Evolutionary conservation across 2,888 invertebrate genomes (phyloP), one percentile per base, ranked within the genome.

Genomic region (Apeira syringaria): DNA sequence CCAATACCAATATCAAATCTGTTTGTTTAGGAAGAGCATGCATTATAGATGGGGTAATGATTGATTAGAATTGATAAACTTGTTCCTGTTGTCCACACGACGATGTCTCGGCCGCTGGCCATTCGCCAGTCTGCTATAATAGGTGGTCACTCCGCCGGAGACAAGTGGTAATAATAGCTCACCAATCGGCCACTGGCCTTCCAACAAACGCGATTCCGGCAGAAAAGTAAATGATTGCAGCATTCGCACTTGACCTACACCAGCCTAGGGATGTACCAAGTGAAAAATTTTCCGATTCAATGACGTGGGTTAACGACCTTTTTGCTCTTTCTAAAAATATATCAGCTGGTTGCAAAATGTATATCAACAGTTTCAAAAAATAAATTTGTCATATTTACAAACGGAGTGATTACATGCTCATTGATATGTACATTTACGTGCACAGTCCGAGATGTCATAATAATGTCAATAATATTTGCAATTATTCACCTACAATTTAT

Each of bases 101-200:
- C 64, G 68, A 62, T 64, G 61, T 62, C 85, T 87, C 82, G 81
- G 64, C 79, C 61, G 66, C 92, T 95, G 95, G 95, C 95, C 88
- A 50, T 61, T 53, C 76, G 93, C 95, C 95, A 95, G 94, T 92
- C 92, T 93, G 92, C 95, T 95, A 95, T 95, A 95, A 94, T 95
- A 94, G 95, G 95, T 93, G 93, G 94, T 95, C 91, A 90, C 88
- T 87, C 91, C 71, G 77, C 68, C 74, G 91, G 90, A 91, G 86
- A 88, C 84, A 81, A 74, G 73, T 85, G 91, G 91, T 94, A 94
- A 94, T 93, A 92, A 93, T 93, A 93, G 93, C 88, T 77, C 78
- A 50, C 58, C 64, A 68, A 80, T 88, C 87, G 86, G 89, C 80
- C 83, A 90, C 79, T 82, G 83, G 83, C 84, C 84, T 87, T 83